phyloP scores from a whole-genome alignment of 2,113 vertebrate genomes.

The Takifugu bimaculatus region DNA sequence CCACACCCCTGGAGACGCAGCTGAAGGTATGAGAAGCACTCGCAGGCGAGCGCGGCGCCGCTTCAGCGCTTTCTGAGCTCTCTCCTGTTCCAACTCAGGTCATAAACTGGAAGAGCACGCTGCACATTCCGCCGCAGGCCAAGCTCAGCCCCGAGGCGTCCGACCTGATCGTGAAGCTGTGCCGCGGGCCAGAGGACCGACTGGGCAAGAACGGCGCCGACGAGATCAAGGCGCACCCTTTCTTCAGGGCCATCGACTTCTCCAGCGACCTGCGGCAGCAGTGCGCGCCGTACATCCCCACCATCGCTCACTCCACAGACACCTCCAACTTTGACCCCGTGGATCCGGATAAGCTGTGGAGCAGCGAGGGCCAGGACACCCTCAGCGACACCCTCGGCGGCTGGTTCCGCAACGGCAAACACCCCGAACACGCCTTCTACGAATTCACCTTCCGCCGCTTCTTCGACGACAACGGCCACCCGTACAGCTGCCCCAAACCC shows the following conservation, averaged over 20 bases:
- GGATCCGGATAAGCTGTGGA: conserved; percentile 96
- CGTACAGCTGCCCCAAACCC: conserved; percentile 95
- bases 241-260: conserved; percentile 92
- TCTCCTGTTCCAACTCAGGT: conserved; percentile 73
- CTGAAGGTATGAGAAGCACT: conserved; percentile 84
- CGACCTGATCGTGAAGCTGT: conserved; percentile 91
- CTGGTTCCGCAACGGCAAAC: conserved; percentile 96
- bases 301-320: conserved; percentile 92
- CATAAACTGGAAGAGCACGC: conserved; percentile 94
- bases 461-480: conserved; percentile 97
- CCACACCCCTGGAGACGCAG: conserved; percentile 95
- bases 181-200: conserved; percentile 92
- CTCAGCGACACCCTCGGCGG: conserved; percentile 87
- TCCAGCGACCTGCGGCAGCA: conserved; percentile 91
- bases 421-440: conserved; percentile 97
- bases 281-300: conserved; percentile 89
- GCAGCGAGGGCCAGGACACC: conserved; percentile 83
- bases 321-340: conserved; percentile 98
- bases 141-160: conserved; percentile 92
- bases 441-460: conserved; percentile 98
- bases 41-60: conserved; percentile 1
- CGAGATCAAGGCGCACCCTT: conserved; percentile 95
- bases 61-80: background rate
- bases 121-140: conserved; percentile 89
- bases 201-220: conserved; percentile 91